These are phyloP conservation scores for Keiferia lycopersicella DNA, from an alignment of 2,888 invertebrate genomes.

Conservation along the genomic window DNA sequence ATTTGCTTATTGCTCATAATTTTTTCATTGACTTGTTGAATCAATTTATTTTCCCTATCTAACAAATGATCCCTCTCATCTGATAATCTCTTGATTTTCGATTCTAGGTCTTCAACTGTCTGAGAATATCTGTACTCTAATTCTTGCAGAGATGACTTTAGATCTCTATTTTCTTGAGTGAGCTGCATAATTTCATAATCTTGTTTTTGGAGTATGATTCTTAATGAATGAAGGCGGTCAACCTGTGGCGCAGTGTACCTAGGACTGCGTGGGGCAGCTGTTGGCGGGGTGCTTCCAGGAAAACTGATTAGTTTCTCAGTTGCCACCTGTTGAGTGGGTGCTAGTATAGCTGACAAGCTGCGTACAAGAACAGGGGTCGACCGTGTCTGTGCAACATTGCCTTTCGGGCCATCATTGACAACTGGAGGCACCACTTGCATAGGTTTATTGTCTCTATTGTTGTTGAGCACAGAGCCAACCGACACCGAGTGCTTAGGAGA, in stretches of 20 bases:
- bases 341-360: constrained; percentile 70
- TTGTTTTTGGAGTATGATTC: constrained; percentile 66
- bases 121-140: constrained; percentile 56
- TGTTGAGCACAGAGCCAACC: constrained; percentile 48
- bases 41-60: constrained; percentile 58
- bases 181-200: constrained; percentile 65
- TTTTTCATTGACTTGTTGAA: constrained; percentile 65
- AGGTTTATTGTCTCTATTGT: constrained; percentile 64
- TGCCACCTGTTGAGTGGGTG: constrained; percentile 60
- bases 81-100: constrained; percentile 60
- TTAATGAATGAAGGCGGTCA: constrained; percentile 61
- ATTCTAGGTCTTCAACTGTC: constrained; percentile 56
- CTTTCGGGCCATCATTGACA: constrained; percentile 55
- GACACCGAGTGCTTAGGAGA: constrained; percentile 59
- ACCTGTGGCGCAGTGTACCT: constrained; percentile 51
- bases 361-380: constrained; percentile 63
- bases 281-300: constrained; percentile 65
- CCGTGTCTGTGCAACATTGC: constrained; percentile 38
- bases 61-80: constrained; percentile 58
- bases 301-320: constrained; percentile 71
- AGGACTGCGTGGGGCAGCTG: constrained; percentile 64
- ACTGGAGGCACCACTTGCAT: constrained; percentile 72
- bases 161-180: constrained; percentile 65
- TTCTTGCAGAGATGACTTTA: constrained; percentile 62
- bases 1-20: constrained; percentile 70